A percentile compares a stretch with the other conserved stretches of the same genome.
Evolutionary conservation across 2,888 invertebrate species (phyloP).

Genomic region (Drosophila affinis): DNA sequence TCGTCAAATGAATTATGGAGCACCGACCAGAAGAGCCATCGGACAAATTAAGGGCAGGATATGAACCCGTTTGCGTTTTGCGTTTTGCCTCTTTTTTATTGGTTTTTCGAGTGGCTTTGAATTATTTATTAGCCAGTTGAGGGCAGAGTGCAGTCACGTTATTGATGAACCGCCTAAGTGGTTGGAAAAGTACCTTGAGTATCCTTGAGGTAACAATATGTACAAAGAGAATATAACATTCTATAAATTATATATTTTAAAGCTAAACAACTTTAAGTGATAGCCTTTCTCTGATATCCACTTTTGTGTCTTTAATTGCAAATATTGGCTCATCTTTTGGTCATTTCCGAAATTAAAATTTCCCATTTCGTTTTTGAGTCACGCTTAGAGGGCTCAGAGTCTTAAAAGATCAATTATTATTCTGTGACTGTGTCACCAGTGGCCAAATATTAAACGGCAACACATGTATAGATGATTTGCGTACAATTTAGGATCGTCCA

Average conservation of each 20-base stretch:
- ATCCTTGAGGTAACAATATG: background rate
- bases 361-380: conserved; percentile 42
- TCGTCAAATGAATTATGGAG: conserved; percentile 60
- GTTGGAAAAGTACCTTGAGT: conserved; percentile 3
- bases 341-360: conserved; percentile 29
- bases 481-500: conserved; percentile 12
- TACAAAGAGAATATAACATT: conserved; percentile 5
- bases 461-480: conserved; percentile 23
- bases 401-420: conserved; percentile 23
- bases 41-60: conserved; percentile 32
- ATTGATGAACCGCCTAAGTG: conserved; percentile 43
- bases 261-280: background rate
- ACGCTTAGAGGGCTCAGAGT: conserved; percentile 8
- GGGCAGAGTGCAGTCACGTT: conserved; percentile 35
- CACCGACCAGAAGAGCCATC: conserved; percentile 42
- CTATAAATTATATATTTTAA: background rate
- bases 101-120: conserved; percentile 30
- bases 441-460: conserved; percentile 24
- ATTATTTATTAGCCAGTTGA: conserved; percentile 40
- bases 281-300: no score
- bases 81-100: conserved; percentile 9
- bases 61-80: conserved; percentile 21
- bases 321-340: conserved; percentile 15
- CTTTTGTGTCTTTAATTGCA: background rate
- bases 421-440: conserved; percentile 28